These are phyloP conservation scores for Nymphicus hollandicus DNA, from an alignment of 2,113 vertebrate species.

Conservation along the genomic window DNA sequence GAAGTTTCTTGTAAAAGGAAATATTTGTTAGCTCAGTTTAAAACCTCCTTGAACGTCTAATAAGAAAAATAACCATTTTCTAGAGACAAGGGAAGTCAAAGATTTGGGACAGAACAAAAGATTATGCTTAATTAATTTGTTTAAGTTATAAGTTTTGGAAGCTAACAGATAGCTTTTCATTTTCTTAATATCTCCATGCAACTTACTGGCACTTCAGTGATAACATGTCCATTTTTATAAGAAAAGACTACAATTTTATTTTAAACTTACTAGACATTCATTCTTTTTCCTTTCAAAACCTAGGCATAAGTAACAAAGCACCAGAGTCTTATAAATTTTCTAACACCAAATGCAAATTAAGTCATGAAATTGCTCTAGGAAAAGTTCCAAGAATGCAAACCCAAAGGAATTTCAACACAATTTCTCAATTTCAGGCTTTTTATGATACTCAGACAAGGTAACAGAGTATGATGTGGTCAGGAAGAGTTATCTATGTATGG, in stretches of 20 bases:
- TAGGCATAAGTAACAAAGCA: conserved; percentile 41
- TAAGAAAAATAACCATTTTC: neutral
- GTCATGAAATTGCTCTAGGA: conserved; percentile 13
- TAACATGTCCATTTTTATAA: neutral
- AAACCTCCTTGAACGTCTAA: neutral
- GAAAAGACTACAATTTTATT: conserved; percentile 12
- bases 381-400: conserved; percentile 53
- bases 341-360: conserved; percentile 61
- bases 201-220: neutral
- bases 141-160: neutral
- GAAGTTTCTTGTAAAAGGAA: neutral
- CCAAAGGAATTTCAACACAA: neutral
- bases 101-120: neutral
- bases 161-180: neutral
- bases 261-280: conserved; percentile 1
- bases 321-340: conserved; percentile 56
- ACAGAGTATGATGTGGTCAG: neutral
- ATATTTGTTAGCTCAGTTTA: neutral
- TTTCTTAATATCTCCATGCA: neutral
- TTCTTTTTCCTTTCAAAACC: conserved; percentile 20
- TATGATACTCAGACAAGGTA: neutral
- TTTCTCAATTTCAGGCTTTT: neutral
- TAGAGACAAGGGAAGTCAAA: neutral
- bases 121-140: neutral
- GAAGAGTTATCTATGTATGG: neutral